Evolutionary conservation across 2,797 vertebrate species (phyloP), one percentile per base, ranked within the genome.

Genomic region (Lepus oiostolus): DNA sequence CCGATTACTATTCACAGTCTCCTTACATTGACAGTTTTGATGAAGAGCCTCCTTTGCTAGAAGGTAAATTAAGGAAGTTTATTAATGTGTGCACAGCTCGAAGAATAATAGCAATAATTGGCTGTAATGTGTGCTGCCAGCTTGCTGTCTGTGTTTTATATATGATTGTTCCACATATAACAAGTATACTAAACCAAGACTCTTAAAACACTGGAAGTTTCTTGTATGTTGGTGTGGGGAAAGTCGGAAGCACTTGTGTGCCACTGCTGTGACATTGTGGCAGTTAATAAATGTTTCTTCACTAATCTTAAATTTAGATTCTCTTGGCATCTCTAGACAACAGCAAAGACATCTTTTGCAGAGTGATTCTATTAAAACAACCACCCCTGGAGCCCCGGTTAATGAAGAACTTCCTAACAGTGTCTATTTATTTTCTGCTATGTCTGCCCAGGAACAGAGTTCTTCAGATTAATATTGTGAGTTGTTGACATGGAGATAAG

Each of bases 1-100:
- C 87, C 0, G 24, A 80, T n/a, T 67, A 96, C 80, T 95, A 96
- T 42, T 91, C 97, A 74, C 95, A 97, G 7, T 60, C 92, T 32
- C 67, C 92, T 84, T 97, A 96, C 0, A 0, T 3, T 35, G 98
- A 98, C 0, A 95, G 91, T 54, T 98, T 98, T 97, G 98, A 98
- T 0, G 98, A 98, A 95, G 98, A 99, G 26, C 98, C 98, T 95
- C 98, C 98, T 93, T 97, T 99, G 96, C 95, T 99, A 35, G 98
- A 99, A 99, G 98, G 98, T 99, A 98, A 97, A 95, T 97, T 87
- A 93, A 92, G 75, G 65, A 83, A 91, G 52, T 94, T 92, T 95
- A 71, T 75, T 96, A 77, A 75, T 74, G 52, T 75, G 67, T 91
- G 47, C 74, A 85, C 52, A 86, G 35, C 71, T 72, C 4, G 6